A percentile compares a stretch with the other conserved stretches of the same genome.
Conservation (phyloP, 2,113 vertebrate species). For the Sapajus apella region DNA sequence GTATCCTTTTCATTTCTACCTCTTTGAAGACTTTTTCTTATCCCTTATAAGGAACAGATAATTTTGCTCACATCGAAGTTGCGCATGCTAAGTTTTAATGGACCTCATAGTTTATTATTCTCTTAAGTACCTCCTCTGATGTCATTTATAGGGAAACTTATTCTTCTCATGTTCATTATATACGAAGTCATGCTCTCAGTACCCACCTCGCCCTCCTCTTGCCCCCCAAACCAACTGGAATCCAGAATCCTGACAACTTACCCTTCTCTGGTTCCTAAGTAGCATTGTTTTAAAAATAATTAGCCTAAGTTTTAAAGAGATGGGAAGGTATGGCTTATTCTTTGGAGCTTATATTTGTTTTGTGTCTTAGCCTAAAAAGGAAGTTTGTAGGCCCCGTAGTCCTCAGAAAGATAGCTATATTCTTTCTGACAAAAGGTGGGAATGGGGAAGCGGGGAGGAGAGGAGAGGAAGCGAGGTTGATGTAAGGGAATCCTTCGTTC, state of each 20-base stretch:
- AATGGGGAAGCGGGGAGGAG: too few relatives aligned
- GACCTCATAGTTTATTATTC: not conserved
- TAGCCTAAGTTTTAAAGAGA: not conserved
- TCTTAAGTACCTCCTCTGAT: not conserved
- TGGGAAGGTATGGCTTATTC: not conserved
- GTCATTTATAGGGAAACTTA: not conserved
- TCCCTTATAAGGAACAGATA: not conserved
- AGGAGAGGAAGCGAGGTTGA: not conserved
- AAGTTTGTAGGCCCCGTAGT: constrained; percentile 12
- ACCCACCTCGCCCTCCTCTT: too few relatives aligned
- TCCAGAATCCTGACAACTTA: not conserved
- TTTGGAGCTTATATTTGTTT: not conserved
- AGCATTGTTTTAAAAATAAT: not conserved
- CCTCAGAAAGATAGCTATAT: not conserved
- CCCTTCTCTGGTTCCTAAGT: not conserved
- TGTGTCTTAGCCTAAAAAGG: constrained; percentile 56
- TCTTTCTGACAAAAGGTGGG: not conserved
- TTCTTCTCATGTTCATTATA: fast-evolving
- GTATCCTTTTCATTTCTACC: not conserved
- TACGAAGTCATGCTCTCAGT: not conserved
- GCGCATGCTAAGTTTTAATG: not conserved
- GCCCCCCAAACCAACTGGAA: not conserved
- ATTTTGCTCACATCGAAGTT: too few relatives aligned
- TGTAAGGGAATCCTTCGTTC: not conserved
- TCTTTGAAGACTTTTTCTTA: not conserved